These are phyloP conservation scores for Forbesichthys agassizii DNA, from an alignment of 2,113 vertebrate species.

Conservation along the genomic window DNA sequence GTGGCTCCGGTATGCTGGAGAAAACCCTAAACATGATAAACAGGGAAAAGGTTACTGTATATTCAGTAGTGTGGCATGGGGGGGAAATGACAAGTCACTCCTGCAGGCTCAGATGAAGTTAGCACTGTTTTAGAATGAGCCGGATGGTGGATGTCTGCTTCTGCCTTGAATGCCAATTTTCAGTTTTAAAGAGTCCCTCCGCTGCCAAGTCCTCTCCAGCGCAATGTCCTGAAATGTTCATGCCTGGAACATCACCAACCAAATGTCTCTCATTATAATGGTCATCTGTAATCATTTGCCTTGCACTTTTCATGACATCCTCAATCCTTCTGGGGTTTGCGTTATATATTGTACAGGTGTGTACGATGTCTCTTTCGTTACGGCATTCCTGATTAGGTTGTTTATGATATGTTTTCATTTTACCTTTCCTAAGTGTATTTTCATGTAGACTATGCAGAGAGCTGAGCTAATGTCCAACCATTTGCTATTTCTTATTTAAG, in stretches of 20 bases:
- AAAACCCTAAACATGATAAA: conserved; percentile 44
- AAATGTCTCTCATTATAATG: conserved; percentile 72
- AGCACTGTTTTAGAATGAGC: conserved; percentile 64
- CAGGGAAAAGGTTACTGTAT: conserved; percentile 31
- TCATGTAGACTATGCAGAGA: conserved; percentile 33
- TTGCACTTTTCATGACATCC: conserved; percentile 62
- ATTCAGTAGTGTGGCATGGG: conserved; percentile 30
- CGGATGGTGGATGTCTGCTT: conserved; percentile 63
- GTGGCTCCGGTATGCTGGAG: conserved; percentile 22
- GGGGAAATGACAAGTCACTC: conserved; percentile 52
- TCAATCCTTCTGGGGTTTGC: conserved; percentile 30
- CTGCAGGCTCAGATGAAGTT: conserved; percentile 55
- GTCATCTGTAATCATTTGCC: conserved; percentile 70
- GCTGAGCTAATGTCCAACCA: conserved; percentile 41
- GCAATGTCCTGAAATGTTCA: conserved; percentile 70
- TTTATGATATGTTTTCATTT: conserved; percentile 38
- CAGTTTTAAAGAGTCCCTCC: conserved; percentile 73
- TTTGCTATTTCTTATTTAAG: conserved; percentile 49
- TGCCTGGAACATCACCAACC: conserved; percentile 77
- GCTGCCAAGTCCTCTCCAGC: conserved; percentile 66
- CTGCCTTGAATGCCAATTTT: conserved; percentile 76
- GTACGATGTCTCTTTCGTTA: neutral
- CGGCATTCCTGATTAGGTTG: conserved; percentile 29
- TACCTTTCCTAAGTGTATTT: conserved; percentile 54
- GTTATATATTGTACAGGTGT: conserved; percentile 27